A percentile compares a stretch with the other conserved stretches of the same genome.
Evolutionary conservation across 2,888 invertebrate species (phyloP).

Genomic region (Synergus umbraculus): DNA sequence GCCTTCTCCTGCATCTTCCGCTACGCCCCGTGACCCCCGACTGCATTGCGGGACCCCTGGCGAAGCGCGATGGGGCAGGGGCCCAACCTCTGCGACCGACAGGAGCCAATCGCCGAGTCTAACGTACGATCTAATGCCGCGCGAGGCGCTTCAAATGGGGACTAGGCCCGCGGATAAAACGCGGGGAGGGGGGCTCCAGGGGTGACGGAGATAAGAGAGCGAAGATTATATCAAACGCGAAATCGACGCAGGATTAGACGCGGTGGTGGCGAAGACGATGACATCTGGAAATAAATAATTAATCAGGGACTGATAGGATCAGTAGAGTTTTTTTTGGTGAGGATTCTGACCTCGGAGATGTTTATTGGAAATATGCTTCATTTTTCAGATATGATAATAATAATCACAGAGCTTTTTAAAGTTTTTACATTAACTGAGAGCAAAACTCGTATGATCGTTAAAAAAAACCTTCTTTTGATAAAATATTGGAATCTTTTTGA

Average conservation of each 20-base stretch:
- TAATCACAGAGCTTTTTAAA: too few relatives aligned
- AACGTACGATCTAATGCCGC: conserved; percentile 73
- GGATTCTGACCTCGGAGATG: too few relatives aligned
- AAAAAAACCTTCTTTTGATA: too few relatives aligned
- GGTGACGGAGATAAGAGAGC: conserved; percentile 12
- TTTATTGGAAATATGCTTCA: too few relatives aligned
- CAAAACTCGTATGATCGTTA: too few relatives aligned
- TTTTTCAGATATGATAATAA: too few relatives aligned
- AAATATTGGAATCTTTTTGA: too few relatives aligned
- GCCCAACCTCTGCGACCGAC: conserved; percentile 72
- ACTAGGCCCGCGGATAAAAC: conserved; percentile 56
- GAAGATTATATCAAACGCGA: conserved; percentile 4
- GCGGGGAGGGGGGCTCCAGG: conserved; percentile 30
- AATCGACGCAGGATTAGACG: conserved; percentile 5
- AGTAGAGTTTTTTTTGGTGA: background rate
- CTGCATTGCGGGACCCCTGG: conserved; percentile 57
- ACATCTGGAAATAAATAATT: conserved; percentile 1
- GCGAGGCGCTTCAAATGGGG: conserved; percentile 57
- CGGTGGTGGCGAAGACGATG: conserved; percentile 10
- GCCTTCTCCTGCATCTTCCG: conserved; percentile 51
- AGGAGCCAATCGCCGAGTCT: conserved; percentile 73
- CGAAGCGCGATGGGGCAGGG: conserved; percentile 66
- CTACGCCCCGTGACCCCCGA: conserved; percentile 62
- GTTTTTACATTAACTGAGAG: too few relatives aligned
- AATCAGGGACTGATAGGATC: background rate